These are phyloP conservation scores for Chromobotia macracanthus DNA, from an alignment of 2,797 vertebrate genomes.

Conservation along the genomic window DNA sequence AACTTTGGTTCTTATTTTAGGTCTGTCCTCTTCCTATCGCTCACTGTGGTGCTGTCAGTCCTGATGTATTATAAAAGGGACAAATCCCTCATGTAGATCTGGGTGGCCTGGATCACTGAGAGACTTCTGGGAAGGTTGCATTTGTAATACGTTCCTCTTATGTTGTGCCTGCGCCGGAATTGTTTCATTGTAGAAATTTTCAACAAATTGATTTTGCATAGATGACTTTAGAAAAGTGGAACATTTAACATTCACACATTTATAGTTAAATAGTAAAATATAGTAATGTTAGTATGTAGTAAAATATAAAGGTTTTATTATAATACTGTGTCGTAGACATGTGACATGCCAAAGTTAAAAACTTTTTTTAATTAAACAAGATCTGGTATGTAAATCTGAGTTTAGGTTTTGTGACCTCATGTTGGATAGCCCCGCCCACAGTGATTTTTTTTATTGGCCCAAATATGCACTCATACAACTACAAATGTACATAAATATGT, in stretches of 20 bases:
- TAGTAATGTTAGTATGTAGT: too few species aligned
- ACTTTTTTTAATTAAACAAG: too few species aligned
- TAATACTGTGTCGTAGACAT: too few species aligned
- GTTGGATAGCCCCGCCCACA: neutral
- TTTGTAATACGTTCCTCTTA: neutral
- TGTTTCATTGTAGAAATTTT: neutral
- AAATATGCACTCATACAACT: neutral
- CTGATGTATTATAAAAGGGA: slow-evolving; percentile 47
- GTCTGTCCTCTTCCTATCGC: slow-evolving; percentile 53
- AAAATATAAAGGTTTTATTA: too few species aligned
- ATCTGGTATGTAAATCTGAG: too few species aligned
- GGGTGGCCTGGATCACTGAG: slow-evolving; percentile 37
- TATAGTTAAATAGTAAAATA: too few species aligned
- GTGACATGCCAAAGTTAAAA: too few species aligned
- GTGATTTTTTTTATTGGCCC: neutral
- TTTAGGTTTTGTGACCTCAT: neutral
- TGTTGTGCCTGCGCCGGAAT: too few species aligned
- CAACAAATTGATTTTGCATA: neutral
- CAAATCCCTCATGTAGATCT: slow-evolving; percentile 41
- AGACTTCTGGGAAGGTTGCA: slow-evolving; percentile 24
- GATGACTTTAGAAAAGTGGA: too few species aligned
- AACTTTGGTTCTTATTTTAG: slow-evolving; percentile 59
- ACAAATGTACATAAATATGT: neutral
- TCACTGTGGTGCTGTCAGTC: slow-evolving; percentile 55
- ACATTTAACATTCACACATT: too few species aligned